Percentiles rank a stretch among this genome's conserved stretches.
Evolutionary conservation across 2,113 vertebrate species (phyloP).

Genomic region (Myiozetetes cayanensis): DNA sequence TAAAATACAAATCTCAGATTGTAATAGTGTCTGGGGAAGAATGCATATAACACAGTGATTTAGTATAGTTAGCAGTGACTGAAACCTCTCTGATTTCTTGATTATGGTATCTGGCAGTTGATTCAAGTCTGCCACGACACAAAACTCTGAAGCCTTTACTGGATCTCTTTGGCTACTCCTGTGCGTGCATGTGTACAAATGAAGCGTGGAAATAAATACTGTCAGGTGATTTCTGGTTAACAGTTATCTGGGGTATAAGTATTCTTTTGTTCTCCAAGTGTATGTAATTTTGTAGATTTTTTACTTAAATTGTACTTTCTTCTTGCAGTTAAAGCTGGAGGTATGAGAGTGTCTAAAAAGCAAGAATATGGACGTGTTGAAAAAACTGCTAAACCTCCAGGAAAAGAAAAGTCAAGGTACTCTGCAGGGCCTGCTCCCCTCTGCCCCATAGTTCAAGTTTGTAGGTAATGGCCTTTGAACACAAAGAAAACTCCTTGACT

Average conservation of each 20-base stretch:
- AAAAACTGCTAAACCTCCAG: conserved; percentile 73
- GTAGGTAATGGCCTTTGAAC: background rate
- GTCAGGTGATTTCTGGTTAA: background rate
- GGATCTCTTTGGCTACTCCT: background rate
- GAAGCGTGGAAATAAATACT: background rate
- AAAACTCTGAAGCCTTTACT: background rate
- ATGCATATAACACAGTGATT: background rate
- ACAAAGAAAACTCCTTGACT: background rate
- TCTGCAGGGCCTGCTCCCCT: background rate
- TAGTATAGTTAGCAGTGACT: background rate
- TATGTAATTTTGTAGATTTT: background rate
- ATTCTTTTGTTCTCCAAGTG: background rate
- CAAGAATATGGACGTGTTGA: conserved; percentile 77
- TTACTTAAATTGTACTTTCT: background rate
- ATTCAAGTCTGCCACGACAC: background rate
- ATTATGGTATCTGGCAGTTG: background rate
- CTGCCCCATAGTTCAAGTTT: background rate
- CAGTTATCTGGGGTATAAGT: background rate
- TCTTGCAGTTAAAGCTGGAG: conserved; percentile 85
- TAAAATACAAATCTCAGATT: background rate
- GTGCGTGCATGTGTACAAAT: background rate
- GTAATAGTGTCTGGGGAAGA: background rate
- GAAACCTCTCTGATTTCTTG: background rate
- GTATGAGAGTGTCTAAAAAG: conserved; percentile 88
- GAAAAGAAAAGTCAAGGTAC: conserved; percentile 83